Base-by-base conservation (phyloP, 2,888 invertebrate genomes). In the Dromius quadrimaculatus region DNA sequence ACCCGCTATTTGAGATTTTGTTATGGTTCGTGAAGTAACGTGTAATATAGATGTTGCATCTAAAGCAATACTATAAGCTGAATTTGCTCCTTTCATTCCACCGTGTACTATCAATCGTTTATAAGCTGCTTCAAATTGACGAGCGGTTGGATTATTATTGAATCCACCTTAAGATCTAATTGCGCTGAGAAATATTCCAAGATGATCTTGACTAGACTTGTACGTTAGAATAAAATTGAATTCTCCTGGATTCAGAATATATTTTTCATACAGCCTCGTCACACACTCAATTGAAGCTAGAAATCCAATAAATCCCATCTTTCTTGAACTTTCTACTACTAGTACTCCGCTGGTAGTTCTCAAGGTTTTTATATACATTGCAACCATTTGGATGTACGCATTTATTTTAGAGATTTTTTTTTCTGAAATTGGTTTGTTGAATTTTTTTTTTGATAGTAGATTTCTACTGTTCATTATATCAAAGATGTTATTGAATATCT, bases 401-500 rank as follows among this genome's bases (percentile, higher is more conserved):
- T n/a, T n/a, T n/a, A n/a, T n/a, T n/a, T n/a, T n/a, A n/a, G n/a
- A n/a, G n/a, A n/a, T n/a, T n/a, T n/a, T n/a, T n/a, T n/a, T n/a
- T n/a, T n/a, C n/a, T n/a, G n/a, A n/a, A n/a, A n/a, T n/a, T n/a
- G n/a, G n/a, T n/a, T n/a, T n/a, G n/a, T n/a, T n/a, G n/a, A n/a
- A n/a, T n/a, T n/a, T n/a, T n/a, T n/a, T n/a, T 13, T 41, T 41
- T 11, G 15, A 13, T 2, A 41, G 8, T 2, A 22, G 22, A 50
- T 50, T 19, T 50, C 20, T 20, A 2, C 20, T 20, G 20, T 50
- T 50, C 1, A 50, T 2, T 5, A 50, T 13, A 11, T 50, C 50
- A 20, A 50, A 50, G 11, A 50, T 50, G 54, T 19, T 57, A 57
- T 54, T 57, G 22, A 36, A 57, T 57, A 11, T 61, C 34, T n/a